Conservation (phyloP, 2,888 invertebrate species). For the Dolichomitus sp. region DNA sequence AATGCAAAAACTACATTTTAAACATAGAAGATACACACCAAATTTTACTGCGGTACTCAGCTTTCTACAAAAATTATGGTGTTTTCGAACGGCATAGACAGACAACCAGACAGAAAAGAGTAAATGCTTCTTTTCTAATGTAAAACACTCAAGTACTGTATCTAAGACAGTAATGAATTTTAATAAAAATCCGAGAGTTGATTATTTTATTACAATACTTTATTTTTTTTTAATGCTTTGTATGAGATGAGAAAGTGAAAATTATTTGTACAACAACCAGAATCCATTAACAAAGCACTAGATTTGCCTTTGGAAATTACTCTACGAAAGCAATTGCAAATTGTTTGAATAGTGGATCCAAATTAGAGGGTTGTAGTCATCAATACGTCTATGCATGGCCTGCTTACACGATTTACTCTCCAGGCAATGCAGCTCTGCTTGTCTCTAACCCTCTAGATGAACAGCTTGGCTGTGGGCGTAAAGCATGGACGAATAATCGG, state of each 20-base stretch:
- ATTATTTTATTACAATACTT: no score
- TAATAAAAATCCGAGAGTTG: no score
- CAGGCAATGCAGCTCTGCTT: neutral
- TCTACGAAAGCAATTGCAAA: slow-evolving; percentile 1
- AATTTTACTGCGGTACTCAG: no score
- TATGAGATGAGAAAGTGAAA: neutral
- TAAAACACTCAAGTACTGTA: no score
- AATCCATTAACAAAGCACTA: neutral
- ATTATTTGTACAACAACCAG: neutral
- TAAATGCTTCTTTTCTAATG: no score
- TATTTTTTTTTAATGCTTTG: no score
- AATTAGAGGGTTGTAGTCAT: neutral
- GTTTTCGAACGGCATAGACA: no score
- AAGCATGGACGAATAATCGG: slow-evolving; percentile 59
- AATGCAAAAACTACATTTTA: no score
- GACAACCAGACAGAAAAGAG: no score
- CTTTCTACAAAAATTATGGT: no score
- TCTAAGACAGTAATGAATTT: no score
- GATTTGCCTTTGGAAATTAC: neutral
- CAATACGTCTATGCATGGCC: slow-evolving; percentile 5
- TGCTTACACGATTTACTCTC: slow-evolving; percentile 9
- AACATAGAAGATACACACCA: no score
- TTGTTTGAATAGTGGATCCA: slow-evolving; percentile 4
- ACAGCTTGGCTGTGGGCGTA: slow-evolving; percentile 12
- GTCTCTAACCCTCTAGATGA: neutral